These are phyloP conservation scores for Antigone vipio DNA, from an alignment of 2,113 vertebrate genomes.

Conservation along the genomic window DNA sequence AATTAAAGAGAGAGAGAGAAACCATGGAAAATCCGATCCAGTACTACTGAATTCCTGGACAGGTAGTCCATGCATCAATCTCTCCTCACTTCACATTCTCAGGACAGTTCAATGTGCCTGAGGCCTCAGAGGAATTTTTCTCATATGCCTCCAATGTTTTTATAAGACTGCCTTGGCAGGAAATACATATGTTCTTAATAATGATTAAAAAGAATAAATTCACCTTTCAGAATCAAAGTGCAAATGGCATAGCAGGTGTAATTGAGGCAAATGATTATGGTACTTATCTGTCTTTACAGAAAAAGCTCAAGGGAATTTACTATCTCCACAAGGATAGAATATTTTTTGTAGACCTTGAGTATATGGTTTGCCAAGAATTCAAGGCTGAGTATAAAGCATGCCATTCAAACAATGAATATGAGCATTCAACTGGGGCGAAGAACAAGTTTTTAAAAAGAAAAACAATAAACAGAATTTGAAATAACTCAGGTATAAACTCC, in stretches of 20 bases:
- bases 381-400: neutral
- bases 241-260: constrained; percentile 63
- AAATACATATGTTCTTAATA: constrained; percentile 60
- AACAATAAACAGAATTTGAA: neutral
- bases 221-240: constrained; percentile 51
- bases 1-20: neutral
- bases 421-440: neutral
- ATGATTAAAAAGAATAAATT: constrained; percentile 58
- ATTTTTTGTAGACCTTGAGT: neutral
- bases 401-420: neutral
- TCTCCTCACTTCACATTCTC: constrained; percentile 53
- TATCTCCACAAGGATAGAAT: neutral
- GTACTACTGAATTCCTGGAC: constrained; percentile 48
- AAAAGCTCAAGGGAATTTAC: constrained; percentile 18
- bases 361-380: constrained; percentile 1
- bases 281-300: constrained; percentile 19
- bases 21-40: constrained; percentile 51
- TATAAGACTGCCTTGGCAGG: constrained; percentile 25
- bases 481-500: neutral
- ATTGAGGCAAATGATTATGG: constrained; percentile 26
- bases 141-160: constrained; percentile 59
- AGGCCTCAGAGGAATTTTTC: constrained; percentile 56
- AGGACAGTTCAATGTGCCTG: constrained; percentile 42
- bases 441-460: neutral
- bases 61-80: constrained; percentile 60